Evolutionary conservation across 2,888 invertebrate species (phyloP).

Genomic region (Listrodromus nycthemerus): DNA sequence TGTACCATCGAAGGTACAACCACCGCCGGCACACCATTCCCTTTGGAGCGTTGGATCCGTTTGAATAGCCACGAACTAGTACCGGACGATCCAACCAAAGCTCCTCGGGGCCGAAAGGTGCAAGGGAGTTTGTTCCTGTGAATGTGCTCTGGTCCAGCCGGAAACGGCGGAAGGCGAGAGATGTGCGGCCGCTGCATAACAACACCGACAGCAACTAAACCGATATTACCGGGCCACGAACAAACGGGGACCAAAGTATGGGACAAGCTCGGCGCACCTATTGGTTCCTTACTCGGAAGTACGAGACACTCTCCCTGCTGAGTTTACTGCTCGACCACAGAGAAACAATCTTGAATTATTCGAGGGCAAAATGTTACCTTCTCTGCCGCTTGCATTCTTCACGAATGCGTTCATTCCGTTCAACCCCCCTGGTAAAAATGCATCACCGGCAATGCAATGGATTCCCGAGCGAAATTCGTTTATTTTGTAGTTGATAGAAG

Average conservation of each 20-base stretch:
- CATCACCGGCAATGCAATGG: not conserved
- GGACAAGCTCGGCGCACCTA: conserved; percentile 3
- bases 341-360: conserved; percentile 19
- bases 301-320: conserved; percentile 6
- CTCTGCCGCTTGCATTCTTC: not conserved
- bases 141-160: not conserved
- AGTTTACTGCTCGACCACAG: not conserved
- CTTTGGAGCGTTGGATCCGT: conserved; percentile 21
- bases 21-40: not conserved
- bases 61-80: conserved; percentile 27
- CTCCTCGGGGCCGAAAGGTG: conserved; percentile 12
- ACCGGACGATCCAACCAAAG: not conserved
- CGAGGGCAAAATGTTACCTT: not conserved
- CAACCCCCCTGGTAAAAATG: not conserved
- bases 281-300: conserved; percentile 25
- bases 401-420: not conserved
- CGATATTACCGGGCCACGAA: conserved; percentile 56
- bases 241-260: conserved; percentile 35
- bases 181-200: conserved; percentile 38
- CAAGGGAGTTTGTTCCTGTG: conserved; percentile 19
- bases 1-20: conserved; percentile 15
- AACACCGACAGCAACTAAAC: conserved; percentile 47
- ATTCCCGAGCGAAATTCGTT: not conserved
- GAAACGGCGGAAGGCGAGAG: conserved; percentile 32
- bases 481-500: not conserved